Conservation (phyloP, 2,888 invertebrate genomes). For the Erebia aethiops region DNA sequence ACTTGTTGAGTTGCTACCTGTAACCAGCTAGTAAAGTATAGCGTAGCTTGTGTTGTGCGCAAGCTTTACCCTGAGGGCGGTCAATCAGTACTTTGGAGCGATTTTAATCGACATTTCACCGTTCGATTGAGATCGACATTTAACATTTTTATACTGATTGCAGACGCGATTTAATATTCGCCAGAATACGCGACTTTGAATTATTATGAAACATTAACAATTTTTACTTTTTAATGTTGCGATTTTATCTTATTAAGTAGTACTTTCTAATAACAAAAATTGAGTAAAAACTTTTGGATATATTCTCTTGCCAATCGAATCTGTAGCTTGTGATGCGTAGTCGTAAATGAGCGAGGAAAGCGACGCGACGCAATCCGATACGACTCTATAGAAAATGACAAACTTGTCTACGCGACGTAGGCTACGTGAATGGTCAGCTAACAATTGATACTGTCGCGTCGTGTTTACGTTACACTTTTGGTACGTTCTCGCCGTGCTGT, state of each 20-base stretch:
- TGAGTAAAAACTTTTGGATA: too few species aligned
- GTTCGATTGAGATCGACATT: constrained; percentile 54
- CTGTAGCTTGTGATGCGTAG: too few species aligned
- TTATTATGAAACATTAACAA: constrained; percentile 10
- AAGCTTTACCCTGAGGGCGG: constrained; percentile 48
- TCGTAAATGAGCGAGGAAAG: too few species aligned
- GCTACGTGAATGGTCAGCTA: too few species aligned
- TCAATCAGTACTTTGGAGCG: constrained; percentile 55
- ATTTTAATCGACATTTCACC: constrained; percentile 56
- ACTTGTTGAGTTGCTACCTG: background rate
- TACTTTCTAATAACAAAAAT: background rate
- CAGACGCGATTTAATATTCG: constrained; percentile 26
- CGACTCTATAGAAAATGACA: too few species aligned
- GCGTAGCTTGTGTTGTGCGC: constrained; percentile 37
- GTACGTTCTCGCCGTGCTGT: background rate
- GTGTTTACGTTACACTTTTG: too few species aligned
- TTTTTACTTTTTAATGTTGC: constrained; percentile 8
- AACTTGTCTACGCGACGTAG: too few species aligned
- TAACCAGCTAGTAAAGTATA: constrained; percentile 4
- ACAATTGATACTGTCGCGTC: too few species aligned
- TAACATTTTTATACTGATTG: constrained; percentile 52
- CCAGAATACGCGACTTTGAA: constrained; percentile 19
- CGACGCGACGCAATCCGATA: too few species aligned
- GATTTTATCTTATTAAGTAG: background rate
- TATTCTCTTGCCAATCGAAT: too few species aligned